Base-by-base conservation (phyloP, 2,113 vertebrate genomes). In the Hepsetus odoe region DNA sequence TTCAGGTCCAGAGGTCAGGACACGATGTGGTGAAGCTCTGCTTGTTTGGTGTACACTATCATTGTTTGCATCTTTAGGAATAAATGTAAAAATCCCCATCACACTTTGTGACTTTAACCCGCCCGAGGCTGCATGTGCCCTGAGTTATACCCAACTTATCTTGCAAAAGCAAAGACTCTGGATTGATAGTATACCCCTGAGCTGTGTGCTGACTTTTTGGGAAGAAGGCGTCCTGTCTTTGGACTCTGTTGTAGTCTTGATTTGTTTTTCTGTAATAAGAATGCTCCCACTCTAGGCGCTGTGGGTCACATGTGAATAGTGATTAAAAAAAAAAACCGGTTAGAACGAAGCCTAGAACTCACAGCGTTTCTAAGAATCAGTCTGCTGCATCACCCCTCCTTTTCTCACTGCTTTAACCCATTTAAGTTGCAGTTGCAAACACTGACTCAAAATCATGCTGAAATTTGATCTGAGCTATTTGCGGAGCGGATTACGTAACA, bases 281-380 rank as follows among this genome's bases (percentile, higher is more conserved):
- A 72, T 26, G 24, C 24, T 65, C 55, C 28, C 44, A 30, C 26
- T 53, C 40, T 58, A 73, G 58, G 33, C 74, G 74, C 22, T 16
- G 59, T 49, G 9, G 64, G 35, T 74, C 30, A 40, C 78, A 74
- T 82, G 72, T 33, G 66, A 74, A 62, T 28, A 33, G 64, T 38
- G 32, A 22, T 26, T 24, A 35, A n/a, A 20, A 74, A 30, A 46
- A n/a, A 56, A 69, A 26, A 51, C 42, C 8, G n/a, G n/a, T n/a
- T 14, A 24, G 30, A 28, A 68, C 13, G 40, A 76, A 35, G n/a
- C n/a, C n/a, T n/a, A n/a, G n/a, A n/a, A n/a, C n/a, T 30, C 62
- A 44, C 51, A 22, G 6, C 46, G 18, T 44, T 55, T 73, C 26
- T 42, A 32, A 42, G 58, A 72, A 76, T 32, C 24, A 8, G 20